Conservation (phyloP, 2,888 invertebrate genomes). For the Thera britannica region DNA sequence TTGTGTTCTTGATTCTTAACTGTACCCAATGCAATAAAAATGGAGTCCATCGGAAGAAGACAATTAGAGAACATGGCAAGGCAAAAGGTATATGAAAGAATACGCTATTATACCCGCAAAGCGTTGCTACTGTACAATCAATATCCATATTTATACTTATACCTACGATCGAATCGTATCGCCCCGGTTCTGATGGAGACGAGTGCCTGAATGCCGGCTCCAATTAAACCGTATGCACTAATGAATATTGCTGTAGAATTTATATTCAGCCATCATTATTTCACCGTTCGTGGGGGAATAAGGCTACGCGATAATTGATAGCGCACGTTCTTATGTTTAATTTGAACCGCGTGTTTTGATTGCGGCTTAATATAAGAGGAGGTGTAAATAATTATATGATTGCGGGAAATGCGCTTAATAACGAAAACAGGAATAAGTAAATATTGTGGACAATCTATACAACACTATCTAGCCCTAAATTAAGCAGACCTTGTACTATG, state of each 20-base stretch:
- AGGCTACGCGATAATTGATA: slow-evolving; percentile 42
- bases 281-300: slow-evolving; percentile 35
- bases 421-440: not conserved
- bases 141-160: slow-evolving; percentile 3
- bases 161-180: slow-evolving; percentile 11
- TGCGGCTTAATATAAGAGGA: slow-evolving; percentile 18
- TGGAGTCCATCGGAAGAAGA: too few species aligned
- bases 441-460: too few species aligned
- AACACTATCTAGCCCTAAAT: too few species aligned
- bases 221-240: slow-evolving; percentile 46
- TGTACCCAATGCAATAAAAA: too few species aligned
- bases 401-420: not conserved
- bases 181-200: slow-evolving; percentile 15
- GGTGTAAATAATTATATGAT: slow-evolving; percentile 12
- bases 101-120: not conserved
- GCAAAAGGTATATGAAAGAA: not conserved
- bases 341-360: slow-evolving; percentile 32
- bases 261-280: slow-evolving; percentile 44
- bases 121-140: not conserved
- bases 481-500: too few species aligned
- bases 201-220: slow-evolving; percentile 28
- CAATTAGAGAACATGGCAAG: too few species aligned
- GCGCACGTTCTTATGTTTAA: slow-evolving; percentile 35
- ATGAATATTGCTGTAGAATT: slow-evolving; percentile 43
- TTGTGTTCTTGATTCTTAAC: too few species aligned